Conservation (phyloP, 2,113 vertebrate genomes). For the Sciurus niger region DNA sequence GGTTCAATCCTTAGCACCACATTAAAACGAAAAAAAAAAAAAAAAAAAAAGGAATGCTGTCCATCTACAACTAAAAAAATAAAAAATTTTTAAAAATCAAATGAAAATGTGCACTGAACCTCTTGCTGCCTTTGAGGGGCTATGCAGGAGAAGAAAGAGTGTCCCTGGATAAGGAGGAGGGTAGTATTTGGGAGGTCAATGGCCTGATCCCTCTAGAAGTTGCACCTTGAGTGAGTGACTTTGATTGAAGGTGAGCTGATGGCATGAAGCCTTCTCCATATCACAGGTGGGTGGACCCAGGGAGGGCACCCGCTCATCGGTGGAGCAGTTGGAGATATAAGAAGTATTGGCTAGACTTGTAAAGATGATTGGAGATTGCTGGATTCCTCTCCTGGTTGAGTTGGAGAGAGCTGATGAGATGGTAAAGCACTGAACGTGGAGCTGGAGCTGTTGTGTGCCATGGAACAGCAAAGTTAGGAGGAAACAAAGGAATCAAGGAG, state of each 20-base stretch:
- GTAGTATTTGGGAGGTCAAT: neutral
- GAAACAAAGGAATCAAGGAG: neutral
- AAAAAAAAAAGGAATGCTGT: too few species aligned
- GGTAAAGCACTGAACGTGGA: neutral
- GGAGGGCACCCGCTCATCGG: neutral
- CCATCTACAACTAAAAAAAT: too few species aligned
- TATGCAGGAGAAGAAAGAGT: neutral
- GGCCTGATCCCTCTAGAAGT: constrained; percentile 21
- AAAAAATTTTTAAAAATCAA: neutral
- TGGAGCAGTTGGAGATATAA: neutral
- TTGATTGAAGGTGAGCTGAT: neutral
- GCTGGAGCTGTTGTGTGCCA: neutral
- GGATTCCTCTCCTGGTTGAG: neutral
- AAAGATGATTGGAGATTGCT: neutral
- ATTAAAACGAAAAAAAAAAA: too few species aligned
- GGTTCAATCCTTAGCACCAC: too few species aligned
- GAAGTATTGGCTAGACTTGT: neutral
- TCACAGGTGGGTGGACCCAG: neutral
- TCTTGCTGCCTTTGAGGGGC: neutral
- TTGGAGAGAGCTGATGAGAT: neutral
- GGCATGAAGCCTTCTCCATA: neutral
- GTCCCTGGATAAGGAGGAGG: constrained; percentile 10
- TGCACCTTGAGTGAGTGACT: neutral
- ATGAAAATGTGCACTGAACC: neutral
- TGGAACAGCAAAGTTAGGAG: too few species aligned